Evolutionary conservation across 2,113 vertebrate species (phyloP).

Genomic region (Alethe castanea): DNA sequence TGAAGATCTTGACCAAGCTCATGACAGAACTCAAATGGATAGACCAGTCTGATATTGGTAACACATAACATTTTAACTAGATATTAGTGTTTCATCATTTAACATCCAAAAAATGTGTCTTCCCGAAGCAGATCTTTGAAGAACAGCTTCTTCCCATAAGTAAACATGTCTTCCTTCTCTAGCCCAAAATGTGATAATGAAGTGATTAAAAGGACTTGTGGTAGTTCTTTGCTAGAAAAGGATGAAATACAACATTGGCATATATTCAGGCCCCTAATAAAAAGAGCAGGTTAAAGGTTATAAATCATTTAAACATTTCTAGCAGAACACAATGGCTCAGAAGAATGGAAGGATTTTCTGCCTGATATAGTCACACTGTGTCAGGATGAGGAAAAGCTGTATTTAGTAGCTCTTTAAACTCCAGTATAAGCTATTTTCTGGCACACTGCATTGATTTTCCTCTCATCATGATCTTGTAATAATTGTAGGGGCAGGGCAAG

Average conservation of each 20-base stretch:
- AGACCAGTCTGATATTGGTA: background rate
- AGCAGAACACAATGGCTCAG: background rate
- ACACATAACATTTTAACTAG: background rate
- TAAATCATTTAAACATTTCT: background rate
- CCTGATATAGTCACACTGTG: background rate
- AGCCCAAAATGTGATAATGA: background rate
- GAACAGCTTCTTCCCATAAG: background rate
- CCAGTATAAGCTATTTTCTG: background rate
- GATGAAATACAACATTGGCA: background rate
- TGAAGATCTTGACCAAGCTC: background rate
- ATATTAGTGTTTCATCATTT: background rate
- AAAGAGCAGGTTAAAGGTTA: background rate
- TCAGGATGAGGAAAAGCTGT: background rate
- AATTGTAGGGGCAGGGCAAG: background rate
- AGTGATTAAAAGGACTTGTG: background rate
- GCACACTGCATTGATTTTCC: background rate
- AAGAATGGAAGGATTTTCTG: background rate
- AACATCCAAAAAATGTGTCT: background rate
- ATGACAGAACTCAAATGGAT: background rate
- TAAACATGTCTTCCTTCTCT: background rate
- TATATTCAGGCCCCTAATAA: background rate
- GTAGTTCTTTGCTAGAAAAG: background rate
- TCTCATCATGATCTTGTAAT: background rate
- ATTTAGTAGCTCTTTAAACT: background rate
- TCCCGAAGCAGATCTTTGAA: background rate